Base-by-base conservation (phyloP, 2,797 vertebrate genomes). In the Neoniphon sammara region DNA sequence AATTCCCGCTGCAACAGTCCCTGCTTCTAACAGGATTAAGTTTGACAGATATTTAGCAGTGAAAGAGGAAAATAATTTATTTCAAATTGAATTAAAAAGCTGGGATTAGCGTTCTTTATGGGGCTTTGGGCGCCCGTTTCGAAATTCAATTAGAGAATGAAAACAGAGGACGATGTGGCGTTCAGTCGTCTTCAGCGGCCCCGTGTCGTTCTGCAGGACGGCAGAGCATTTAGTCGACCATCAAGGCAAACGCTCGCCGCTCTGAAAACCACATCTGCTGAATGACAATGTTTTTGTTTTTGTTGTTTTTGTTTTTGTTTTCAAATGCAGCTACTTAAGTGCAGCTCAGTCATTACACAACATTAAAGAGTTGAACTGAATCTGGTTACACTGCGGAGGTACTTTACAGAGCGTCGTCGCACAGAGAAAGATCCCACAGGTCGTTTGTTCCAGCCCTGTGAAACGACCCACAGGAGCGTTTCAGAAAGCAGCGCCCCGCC, bases 131-230 rank as follows among this genome's bases (percentile, higher is more conserved):
- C 66, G 8, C 18, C 27, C 0, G 57, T 64, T 70, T 55, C 67
- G 23, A n/a, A 73, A 76, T 76, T 76, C 30, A 79, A 72, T 81
- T 70, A 79, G 34, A 36, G 55, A 44, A n/a, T 10, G 31, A 70
- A 81, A 65, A 50, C 70, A 75, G 46, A 70, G 60, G 56, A 65
- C 25, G n/a, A 70, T 68, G 27, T 14, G 54, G 46, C 39, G 44
- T 75, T 80, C 61, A 50, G 54, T 46, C 64, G 5, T 56, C 74
- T 20, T 58, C n/a, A 75, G 59, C 42, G 46, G 30, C 36, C 36
- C 47, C 36, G 70, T 70, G 82, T 78, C 65, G 20, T 50, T 39
- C n/a, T 39, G 47, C 47, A n/a, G n/a, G 61, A 62, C 66, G 56
- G 61, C 31, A 46, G 44, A 44, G 47, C 52, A 18, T 70, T 68